These are phyloP conservation scores for Philaethria dido DNA, from an alignment of 2,888 invertebrate genomes.

Conservation along the genomic window DNA sequence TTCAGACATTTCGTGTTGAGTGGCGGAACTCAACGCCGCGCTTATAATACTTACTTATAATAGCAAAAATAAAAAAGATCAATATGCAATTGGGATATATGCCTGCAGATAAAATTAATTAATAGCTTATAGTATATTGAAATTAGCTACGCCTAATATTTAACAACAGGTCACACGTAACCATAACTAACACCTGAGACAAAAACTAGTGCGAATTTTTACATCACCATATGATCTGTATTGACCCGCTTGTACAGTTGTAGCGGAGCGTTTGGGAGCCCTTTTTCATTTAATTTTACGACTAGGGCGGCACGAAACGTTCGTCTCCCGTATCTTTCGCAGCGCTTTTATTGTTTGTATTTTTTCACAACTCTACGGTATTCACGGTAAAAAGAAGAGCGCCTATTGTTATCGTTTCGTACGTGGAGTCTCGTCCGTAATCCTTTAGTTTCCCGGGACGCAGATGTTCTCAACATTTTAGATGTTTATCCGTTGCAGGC, in stretches of 20 bases:
- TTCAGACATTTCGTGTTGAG: no score
- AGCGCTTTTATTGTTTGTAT: slow-evolving; percentile 71
- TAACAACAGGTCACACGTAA: slow-evolving; percentile 47
- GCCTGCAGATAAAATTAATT: slow-evolving; percentile 11
- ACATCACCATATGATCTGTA: slow-evolving; percentile 56
- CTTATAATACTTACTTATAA: no score
- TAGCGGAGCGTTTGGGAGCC: slow-evolving; percentile 37
- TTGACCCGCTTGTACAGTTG: slow-evolving; percentile 47
- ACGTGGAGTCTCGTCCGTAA: slow-evolving; percentile 47
- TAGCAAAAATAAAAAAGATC: no score
- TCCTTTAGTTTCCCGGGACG: slow-evolving; percentile 49
- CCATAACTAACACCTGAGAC: slow-evolving; percentile 63
- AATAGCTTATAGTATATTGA: slow-evolving; percentile 48
- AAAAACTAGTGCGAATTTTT: slow-evolving; percentile 66
- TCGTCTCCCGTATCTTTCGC: slow-evolving; percentile 57
- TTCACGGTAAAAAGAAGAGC: slow-evolving; percentile 59
- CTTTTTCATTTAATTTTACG: slow-evolving; percentile 70
- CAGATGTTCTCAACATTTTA: slow-evolving; percentile 49
- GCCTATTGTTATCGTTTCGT: slow-evolving; percentile 66
- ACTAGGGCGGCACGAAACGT: slow-evolving; percentile 64
- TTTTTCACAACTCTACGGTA: slow-evolving; percentile 67
- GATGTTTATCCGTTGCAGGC: slow-evolving; percentile 41
- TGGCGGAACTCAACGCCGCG: no score
- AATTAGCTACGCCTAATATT: slow-evolving; percentile 52
- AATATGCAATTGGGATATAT: no score